Evolutionary conservation across 37 sponge, comb jelly and placozoan genomes (phyloP), one percentile per base, ranked within the genome.

Genomic region (Petrosia ficiformis): DNA sequence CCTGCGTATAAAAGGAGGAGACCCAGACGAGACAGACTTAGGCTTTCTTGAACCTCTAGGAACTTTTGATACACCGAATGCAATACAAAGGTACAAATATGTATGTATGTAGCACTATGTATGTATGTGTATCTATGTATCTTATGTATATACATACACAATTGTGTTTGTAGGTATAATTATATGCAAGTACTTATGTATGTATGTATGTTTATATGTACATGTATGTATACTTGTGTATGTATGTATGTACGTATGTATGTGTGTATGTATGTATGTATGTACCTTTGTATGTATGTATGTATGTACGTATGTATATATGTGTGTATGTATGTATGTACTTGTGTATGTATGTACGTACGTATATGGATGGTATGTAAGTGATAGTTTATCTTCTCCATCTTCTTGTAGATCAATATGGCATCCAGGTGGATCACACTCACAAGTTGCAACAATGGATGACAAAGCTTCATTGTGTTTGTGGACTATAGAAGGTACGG

Each of bases 71-170:
- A 26, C 63, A 11, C 6, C 14, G 54, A 14, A 48, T 48, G 54
- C 14, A 48, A 42, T 82, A 26, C 67, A 74, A 63, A 74, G 74
- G 82, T 82, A 35, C n/a, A 67, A 54, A 16, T 33, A 67, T n/a
- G n/a, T n/a, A n/a, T n/a, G n/a, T n/a, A n/a, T n/a, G n/a, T n/a
- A n/a, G n/a, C n/a, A n/a, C n/a, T n/a, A n/a, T n/a, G n/a, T n/a
- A n/a, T n/a, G n/a, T n/a, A n/a, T n/a, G n/a, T n/a, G n/a, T n/a
- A n/a, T 6, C 31, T 32, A 32, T 32, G 31, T 5, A 31, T 29
- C 3, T 31, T 5, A 31, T 4, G 63, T 29, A 60, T 31, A 4
- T 32, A 31, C 4, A 59, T 30, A 59, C 4, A 3, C 28, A 28
- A 59, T n/a, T n/a, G n/a, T n/a, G n/a, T n/a, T n/a, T n/a, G n/a